Base-by-base conservation (phyloP, 2,113 vertebrate species). In the Dunckerocampus dactyliophorus region DNA sequence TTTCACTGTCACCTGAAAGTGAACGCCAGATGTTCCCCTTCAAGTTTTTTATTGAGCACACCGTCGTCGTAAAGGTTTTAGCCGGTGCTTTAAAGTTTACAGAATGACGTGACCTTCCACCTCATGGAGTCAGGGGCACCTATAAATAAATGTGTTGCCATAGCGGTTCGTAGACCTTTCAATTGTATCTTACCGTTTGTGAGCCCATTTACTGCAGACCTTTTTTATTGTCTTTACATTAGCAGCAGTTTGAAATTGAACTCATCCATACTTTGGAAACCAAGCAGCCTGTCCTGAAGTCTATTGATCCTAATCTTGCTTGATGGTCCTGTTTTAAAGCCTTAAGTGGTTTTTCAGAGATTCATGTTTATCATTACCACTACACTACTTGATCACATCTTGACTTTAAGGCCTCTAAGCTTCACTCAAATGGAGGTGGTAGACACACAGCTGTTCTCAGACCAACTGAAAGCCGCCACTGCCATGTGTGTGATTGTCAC, bases 301-400 rank as follows among this genome's bases (percentile, higher is more conserved):
- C 50, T 60, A 52, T 63, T 48, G 46, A 67, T 82, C 37, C 46
- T 59, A 46, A 66, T 68, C 66, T 46, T 34, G 19, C 37, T 58
- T n/a, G 3, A 49, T 74, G 6, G 16, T 51, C 49, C 19, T 28
- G 49, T 22, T 66, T 61, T 22, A 11, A 28, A 59, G 28, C 47
- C 24, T 64, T 31, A 17, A 68, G 61, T 72, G 3, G 20, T 67
- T 62, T 67, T 22, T 62, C 45, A n/a, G 52, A 47, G 46, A 59
- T 79, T 71, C 47, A 67, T 71, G 62, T 79, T 76, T 80, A 20
- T 71, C 65, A 78, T 80, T 74, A 71, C 71, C 52, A 52, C 47
- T 24, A 28, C 19, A 39, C 70, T 65, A 59, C 65, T 76, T 79
- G 24, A 68, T 85, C 75, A 71, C 80, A 48, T 55, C 24, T 28